A percentile compares a stretch with the other conserved stretches of the same genome.
Evolutionary conservation across 2,888 invertebrate genomes (phyloP).

Genomic region (Meta bourneti): DNA sequence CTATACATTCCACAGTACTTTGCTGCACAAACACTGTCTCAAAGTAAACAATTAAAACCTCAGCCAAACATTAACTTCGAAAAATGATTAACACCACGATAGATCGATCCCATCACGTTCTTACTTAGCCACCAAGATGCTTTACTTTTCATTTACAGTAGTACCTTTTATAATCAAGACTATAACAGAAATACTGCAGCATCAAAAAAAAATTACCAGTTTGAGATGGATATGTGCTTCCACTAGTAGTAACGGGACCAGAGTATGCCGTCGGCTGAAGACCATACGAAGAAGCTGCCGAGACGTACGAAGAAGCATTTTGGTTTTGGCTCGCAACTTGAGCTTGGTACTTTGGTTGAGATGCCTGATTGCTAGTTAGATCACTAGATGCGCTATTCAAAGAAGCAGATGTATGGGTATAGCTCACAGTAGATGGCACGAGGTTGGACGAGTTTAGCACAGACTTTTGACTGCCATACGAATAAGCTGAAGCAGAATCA

Average conservation of each 20-base stretch:
- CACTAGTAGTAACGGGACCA: constrained; percentile 67
- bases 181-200: neutral
- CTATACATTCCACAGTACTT: too few species aligned
- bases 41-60: too few species aligned
- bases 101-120: too few species aligned
- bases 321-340: constrained; percentile 64
- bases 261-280: constrained; percentile 65
- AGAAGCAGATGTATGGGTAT: constrained; percentile 64
- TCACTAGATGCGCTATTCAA: constrained; percentile 48
- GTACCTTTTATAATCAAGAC: neutral
- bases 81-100: too few species aligned
- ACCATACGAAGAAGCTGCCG: constrained; percentile 64
- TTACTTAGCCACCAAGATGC: too few species aligned
- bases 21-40: too few species aligned
- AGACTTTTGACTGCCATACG: constrained; percentile 72
- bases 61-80: too few species aligned
- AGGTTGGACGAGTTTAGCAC: constrained; percentile 70
- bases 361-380: constrained; percentile 27
- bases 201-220: constrained; percentile 47
- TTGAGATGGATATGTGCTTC: constrained; percentile 69
- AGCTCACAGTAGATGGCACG: constrained; percentile 65
- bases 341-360: constrained; percentile 70
- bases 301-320: constrained; percentile 51
- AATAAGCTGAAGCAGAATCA: constrained; percentile 61
- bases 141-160: too few species aligned